A percentile compares a stretch with the other conserved stretches of the same genome.
These are phyloP conservation scores for Gonatopus flavifemur DNA, from an alignment of 1,140 invertebrate genomes.

Conservation along the genomic window DNA sequence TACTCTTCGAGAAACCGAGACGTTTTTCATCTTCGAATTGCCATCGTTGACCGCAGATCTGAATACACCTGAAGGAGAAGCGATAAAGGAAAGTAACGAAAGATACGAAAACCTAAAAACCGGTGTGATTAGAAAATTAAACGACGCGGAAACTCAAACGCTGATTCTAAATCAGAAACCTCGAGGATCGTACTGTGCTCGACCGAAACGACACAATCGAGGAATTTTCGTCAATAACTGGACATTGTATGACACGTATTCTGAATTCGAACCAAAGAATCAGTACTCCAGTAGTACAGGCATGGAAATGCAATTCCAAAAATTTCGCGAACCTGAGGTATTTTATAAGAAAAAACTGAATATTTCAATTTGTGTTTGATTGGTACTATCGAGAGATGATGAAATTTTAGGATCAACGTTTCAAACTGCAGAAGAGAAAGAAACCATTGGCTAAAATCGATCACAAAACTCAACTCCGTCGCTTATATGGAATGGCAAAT, in stretches of 20 bases:
- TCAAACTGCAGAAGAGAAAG: conserved; percentile 25
- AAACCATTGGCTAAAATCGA: conserved; percentile 44
- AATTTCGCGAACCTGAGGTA: conserved; percentile 10
- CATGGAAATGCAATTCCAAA: neutral
- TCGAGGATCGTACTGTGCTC: conserved; percentile 61
- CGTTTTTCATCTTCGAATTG: conserved; percentile 66
- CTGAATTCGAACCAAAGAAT: conserved; percentile 15
- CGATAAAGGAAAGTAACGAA: conserved; percentile 64
- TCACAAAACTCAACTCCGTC: conserved; percentile 46
- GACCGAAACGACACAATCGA: conserved; percentile 59
- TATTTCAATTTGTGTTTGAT: no score
- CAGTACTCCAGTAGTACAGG: no score
- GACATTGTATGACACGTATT: conserved; percentile 71
- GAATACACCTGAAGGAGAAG: conserved; percentile 60
- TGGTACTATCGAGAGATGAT: no score
- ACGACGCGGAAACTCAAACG: conserved; percentile 69
- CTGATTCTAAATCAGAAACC: conserved; percentile 62
- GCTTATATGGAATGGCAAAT: no score
- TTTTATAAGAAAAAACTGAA: no score
- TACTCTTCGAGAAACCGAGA: conserved; percentile 67
- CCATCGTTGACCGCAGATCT: conserved; percentile 64
- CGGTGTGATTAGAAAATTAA: conserved; percentile 64
- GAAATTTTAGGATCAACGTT: conserved; percentile 1
- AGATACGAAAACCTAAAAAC: conserved; percentile 66
- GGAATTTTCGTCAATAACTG: conserved; percentile 70